Evolutionary conservation across 2,113 vertebrate genomes (phyloP).

Genomic region (Kryptolebias marmoratus): DNA sequence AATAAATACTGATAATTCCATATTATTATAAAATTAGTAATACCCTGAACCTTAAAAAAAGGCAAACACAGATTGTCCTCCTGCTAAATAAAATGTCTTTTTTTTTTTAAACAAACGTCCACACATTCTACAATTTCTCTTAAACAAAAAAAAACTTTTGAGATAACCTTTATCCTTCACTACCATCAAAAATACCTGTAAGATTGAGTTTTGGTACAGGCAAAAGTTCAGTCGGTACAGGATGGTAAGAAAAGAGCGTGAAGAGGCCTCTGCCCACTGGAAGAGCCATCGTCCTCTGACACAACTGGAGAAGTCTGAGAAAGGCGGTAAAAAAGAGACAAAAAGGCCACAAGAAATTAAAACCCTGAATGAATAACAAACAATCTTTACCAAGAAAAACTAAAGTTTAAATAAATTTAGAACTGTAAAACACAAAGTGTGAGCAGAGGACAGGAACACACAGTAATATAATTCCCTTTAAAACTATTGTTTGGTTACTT

Average conservation of each 20-base stretch:
- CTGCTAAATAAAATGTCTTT: too few species aligned
- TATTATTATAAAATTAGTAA: not conserved
- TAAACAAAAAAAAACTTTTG: not conserved
- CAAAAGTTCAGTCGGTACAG: constrained; percentile 93
- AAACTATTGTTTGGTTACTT: not conserved
- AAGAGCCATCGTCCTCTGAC: constrained; percentile 96
- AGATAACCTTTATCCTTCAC: not conserved
- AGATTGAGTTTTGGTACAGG: constrained; percentile 96
- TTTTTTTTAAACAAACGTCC: too few species aligned
- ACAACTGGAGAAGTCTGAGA: constrained; percentile 90
- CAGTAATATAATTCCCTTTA: not conserved
- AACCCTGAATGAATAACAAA: not conserved
- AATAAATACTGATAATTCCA: not conserved
- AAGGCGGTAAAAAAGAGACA: not conserved
- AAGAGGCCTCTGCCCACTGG: constrained; percentile 97
- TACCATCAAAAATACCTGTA: constrained; percentile 82
- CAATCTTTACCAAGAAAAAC: not conserved
- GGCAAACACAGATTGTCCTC: not conserved
- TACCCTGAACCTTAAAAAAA: not conserved
- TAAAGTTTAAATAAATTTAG: not conserved
- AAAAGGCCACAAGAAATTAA: not conserved
- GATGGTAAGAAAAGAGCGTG: constrained; percentile 95
- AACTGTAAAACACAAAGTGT: not conserved
- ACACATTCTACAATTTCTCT: not conserved
- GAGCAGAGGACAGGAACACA: not conserved